Conservation (phyloP, 2,888 invertebrate genomes). For the Agonopterix subpropinquella region DNA sequence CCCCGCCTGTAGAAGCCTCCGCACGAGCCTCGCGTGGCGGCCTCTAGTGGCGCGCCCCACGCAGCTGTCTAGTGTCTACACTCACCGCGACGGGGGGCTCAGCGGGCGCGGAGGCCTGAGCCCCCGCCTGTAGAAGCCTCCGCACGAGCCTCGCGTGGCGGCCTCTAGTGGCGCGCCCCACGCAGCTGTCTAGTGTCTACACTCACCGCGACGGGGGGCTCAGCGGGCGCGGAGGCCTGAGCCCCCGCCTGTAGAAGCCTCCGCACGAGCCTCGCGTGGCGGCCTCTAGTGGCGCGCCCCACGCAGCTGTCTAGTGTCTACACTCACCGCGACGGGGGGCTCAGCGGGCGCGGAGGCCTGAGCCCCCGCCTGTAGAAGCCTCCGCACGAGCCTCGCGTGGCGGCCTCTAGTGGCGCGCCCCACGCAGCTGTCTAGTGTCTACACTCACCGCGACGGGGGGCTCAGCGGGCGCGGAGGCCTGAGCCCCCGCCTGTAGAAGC, state of each 20-base stretch:
- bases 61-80: constrained; percentile 91
- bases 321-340: background rate
- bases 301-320: constrained; percentile 94
- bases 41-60: constrained; percentile 88
- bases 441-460: background rate
- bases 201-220: background rate
- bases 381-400: constrained; percentile 78
- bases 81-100: background rate
- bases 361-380: constrained; percentile 19
- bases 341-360: background rate
- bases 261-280: constrained; percentile 79
- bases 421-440: constrained; percentile 92
- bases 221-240: background rate
- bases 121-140: constrained; percentile 22
- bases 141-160: constrained; percentile 80
- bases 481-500: background rate
- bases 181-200: constrained; percentile 90
- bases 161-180: constrained; percentile 87
- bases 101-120: background rate
- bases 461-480: background rate
- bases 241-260: constrained; percentile 22
- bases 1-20: constrained; percentile 30
- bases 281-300: constrained; percentile 86
- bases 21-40: constrained; percentile 80
- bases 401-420: constrained; percentile 87